Conservation (phyloP, 2,113 vertebrate genomes). For the Saccopteryx leptura region DNA sequence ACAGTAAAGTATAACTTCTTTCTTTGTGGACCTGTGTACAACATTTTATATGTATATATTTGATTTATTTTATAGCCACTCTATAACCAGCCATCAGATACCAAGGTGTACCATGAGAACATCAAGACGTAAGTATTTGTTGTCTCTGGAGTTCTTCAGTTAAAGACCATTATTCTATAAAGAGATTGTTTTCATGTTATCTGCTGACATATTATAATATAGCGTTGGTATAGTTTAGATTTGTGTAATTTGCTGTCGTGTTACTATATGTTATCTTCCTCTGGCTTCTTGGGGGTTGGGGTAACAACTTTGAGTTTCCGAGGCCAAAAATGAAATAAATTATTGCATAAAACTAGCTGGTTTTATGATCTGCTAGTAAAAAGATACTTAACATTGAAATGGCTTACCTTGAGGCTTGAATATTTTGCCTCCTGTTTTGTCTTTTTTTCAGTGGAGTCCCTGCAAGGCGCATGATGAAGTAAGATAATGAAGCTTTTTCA, state of each 20-base stretch:
- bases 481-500: slow-evolving; percentile 88
- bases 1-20: background rate
- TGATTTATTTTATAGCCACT: slow-evolving; percentile 92
- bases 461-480: slow-evolving; percentile 88
- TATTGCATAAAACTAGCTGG: slow-evolving; percentile 85
- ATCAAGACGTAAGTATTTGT: slow-evolving; percentile 98
- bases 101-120: slow-evolving; percentile 99
- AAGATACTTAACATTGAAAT: slow-evolving; percentile 86
- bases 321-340: slow-evolving; percentile 84
- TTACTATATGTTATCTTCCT: slow-evolving; percentile 85
- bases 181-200: slow-evolving; percentile 75
- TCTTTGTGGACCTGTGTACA: slow-evolving; percentile 1
- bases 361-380: slow-evolving; percentile 87
- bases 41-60: slow-evolving; percentile 55
- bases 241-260: slow-evolving; percentile 81
- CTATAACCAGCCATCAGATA: slow-evolving; percentile 99
- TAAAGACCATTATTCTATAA: slow-evolving; percentile 79
- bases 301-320: slow-evolving; percentile 84
- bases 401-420: slow-evolving; percentile 88
- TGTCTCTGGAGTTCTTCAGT: slow-evolving; percentile 72
- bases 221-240: slow-evolving; percentile 82
- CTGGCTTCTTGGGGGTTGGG: slow-evolving; percentile 86
- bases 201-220: slow-evolving; percentile 72
- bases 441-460: slow-evolving; percentile 87
- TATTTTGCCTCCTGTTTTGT: slow-evolving; percentile 88